Evolutionary conservation across 2,888 invertebrate genomes (phyloP), one percentile per base, ranked within the genome.

Genomic region (Taenaris catops): DNA sequence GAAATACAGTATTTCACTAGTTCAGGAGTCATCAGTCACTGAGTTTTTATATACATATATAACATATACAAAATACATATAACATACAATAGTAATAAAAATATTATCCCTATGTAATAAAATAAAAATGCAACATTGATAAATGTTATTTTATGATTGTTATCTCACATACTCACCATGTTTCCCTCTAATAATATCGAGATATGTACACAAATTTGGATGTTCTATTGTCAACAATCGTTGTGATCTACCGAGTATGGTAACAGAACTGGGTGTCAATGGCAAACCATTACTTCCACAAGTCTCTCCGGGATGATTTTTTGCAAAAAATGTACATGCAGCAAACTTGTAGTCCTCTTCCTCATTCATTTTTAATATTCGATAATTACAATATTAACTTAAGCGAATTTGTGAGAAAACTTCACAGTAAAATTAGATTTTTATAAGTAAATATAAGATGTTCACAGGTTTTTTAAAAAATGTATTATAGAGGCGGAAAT

Each of bases 211-310:
- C 29, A 99, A 86, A 76, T 95, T 91, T 0, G 91, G 91, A 71
- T 97, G 96, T 39, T 91, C 87, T 31, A 96, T 80, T 0, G 91
- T 92, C 62, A 95, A 93, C 7, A 98, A 83, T 41, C 90, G 87
- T 66, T 97, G 97, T 11, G 97, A 95, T 58, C 92, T 89, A 3
- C 98, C 98, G 35, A 96, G 88, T 61, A 99, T 97, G 35, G 96
- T 94, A 43, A 98, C 96, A 0, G 98, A 97, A 76, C 98, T 98
- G 1, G 98, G 98, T 1, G 98, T 98, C 8, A 98, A 84, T 0
- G 99, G 99, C 26, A 99, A 81, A 1, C 99, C 98, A 81, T 99
- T 99, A 49, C 95, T 96, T 4, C 98, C 98, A 73, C 98, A 98
- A 32, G 93, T 91, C 71, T 97, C 96, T 12, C 93, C 93, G 5